Percentiles rank a stretch among this genome's conserved stretches.
Conservation (phyloP, 2,113 vertebrate species). For the Balaenoptera acutorostrata region DNA sequence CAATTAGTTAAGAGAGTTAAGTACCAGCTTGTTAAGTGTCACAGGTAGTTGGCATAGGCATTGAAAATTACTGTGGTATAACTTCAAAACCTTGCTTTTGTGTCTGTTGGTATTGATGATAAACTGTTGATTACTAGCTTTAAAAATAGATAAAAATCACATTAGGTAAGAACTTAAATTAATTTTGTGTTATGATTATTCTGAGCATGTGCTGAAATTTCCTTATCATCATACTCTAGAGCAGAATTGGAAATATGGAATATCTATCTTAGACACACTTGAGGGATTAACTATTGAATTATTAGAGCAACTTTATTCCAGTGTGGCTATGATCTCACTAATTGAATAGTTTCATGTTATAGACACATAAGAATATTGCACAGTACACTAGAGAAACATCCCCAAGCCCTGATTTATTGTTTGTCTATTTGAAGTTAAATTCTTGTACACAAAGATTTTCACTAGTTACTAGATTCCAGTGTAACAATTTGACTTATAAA, state of each 20-base stretch:
- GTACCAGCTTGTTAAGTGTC: background rate
- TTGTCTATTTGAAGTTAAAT: constrained; percentile 3
- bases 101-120: background rate
- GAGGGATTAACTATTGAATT: background rate
- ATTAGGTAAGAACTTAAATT: background rate
- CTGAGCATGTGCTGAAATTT: background rate
- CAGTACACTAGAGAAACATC: background rate
- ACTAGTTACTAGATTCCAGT: background rate
- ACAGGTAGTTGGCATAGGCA: background rate
- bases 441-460: background rate
- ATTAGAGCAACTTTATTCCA: background rate
- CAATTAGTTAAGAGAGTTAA: background rate
- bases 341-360: background rate
- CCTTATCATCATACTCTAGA: background rate
- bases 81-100: background rate
- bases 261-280: background rate
- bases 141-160: background rate
- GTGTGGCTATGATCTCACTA: background rate
- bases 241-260: background rate
- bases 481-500: background rate
- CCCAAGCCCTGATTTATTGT: background rate
- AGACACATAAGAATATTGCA: background rate
- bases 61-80: background rate
- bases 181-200: background rate
- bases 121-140: background rate